phyloP scores from a whole-genome alignment of 1,140 invertebrate species.

The Trachymyrmex septentrionalis region DNA sequence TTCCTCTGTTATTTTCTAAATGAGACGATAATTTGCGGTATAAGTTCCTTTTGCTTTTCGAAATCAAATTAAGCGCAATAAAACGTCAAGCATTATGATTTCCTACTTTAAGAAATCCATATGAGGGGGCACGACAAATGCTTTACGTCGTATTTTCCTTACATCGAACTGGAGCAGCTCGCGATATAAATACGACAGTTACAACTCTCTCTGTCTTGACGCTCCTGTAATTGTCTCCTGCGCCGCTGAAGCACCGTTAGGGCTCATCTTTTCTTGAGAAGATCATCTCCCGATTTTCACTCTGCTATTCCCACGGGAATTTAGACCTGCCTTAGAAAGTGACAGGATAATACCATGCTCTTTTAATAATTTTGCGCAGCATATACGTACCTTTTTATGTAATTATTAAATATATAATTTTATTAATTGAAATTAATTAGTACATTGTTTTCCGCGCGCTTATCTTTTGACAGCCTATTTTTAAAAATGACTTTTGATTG shows the following conservation, averaged over 20 bases:
- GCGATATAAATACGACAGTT: slow-evolving; percentile 35
- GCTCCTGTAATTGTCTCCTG: slow-evolving; percentile 54
- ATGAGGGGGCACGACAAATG: no score
- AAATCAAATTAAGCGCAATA: background rate
- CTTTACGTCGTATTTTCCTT: background rate
- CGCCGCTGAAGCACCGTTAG: slow-evolving; percentile 60
- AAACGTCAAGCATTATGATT: background rate
- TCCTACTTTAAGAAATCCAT: background rate
- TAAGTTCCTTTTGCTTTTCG: background rate
- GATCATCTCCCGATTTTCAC: slow-evolving; percentile 55
- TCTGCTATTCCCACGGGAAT: slow-evolving; percentile 33
- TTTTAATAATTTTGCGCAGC: background rate
- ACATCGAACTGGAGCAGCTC: slow-evolving; percentile 50
- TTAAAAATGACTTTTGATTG: no score
- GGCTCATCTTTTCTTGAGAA: slow-evolving; percentile 37
- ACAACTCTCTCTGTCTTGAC: slow-evolving; percentile 36
- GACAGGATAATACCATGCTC: slow-evolving; percentile 23
- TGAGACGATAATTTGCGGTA: background rate
- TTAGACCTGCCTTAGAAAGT: slow-evolving; percentile 40
- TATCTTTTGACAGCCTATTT: no score
- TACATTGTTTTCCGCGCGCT: no score
- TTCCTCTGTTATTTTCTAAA: background rate
- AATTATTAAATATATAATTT: no score
- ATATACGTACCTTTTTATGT: no score
- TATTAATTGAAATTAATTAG: no score